phyloP scores from a whole-genome alignment of 2,113 vertebrate species.

The Genyomyrus donnyi region DNA sequence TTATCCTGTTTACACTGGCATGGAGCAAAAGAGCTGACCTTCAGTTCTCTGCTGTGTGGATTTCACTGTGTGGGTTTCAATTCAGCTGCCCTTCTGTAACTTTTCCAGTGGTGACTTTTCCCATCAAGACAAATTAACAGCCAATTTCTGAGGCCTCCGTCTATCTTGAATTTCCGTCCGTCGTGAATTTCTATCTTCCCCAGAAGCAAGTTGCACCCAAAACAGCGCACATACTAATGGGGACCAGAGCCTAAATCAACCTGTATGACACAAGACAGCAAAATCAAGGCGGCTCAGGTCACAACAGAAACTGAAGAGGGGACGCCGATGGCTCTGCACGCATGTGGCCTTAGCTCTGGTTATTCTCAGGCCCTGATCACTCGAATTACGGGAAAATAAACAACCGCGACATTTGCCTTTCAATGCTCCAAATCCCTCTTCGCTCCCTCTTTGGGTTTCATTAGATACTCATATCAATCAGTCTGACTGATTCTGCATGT shows the following conservation, averaged over 20 bases:
- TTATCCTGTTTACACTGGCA: slow-evolving; percentile 9
- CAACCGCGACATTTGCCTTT: not conserved
- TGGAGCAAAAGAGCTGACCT: not conserved
- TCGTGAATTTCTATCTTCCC: not conserved
- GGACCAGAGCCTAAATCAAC: not conserved
- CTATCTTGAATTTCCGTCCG: too few species aligned
- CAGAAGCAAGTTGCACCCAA: not conserved
- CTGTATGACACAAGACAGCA: not conserved
- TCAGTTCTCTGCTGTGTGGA: not conserved
- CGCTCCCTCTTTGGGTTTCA: not conserved
- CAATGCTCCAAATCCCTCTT: not conserved
- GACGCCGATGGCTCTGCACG: not conserved
- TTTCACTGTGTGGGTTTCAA: not conserved
- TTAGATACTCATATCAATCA: not conserved
- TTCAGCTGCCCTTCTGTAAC: not conserved
- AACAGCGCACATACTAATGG: not conserved
- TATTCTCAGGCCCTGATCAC: not conserved
- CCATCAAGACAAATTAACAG: not conserved
- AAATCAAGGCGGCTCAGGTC: not conserved
- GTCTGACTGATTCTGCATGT: not conserved
- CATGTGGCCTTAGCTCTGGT: not conserved
- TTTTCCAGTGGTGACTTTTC: not conserved
- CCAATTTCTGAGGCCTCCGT: not conserved
- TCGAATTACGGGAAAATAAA: not conserved
- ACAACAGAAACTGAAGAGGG: not conserved